Conservation (phyloP, 2,888 invertebrate genomes). For the Drosophila diplacantha region DNA sequence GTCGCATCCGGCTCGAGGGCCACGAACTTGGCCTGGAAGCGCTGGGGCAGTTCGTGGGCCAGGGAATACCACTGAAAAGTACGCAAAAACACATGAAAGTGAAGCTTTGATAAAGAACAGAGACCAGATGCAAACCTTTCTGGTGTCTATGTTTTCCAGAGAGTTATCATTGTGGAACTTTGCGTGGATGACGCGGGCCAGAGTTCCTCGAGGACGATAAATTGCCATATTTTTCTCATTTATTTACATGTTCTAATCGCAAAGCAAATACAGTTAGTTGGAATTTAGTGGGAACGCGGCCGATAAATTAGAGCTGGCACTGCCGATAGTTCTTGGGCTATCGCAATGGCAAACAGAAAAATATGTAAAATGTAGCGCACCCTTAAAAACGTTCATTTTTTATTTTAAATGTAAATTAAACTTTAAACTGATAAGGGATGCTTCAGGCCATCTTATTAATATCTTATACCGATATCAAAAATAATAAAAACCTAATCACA, state of each 20-base stretch:
- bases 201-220: slow-evolving; percentile 75
- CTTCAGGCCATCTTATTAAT: background rate
- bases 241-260: slow-evolving; percentile 27
- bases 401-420: background rate
- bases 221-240: slow-evolving; percentile 58
- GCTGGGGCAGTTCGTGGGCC: slow-evolving; percentile 66
- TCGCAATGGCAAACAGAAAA: background rate
- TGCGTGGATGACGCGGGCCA: slow-evolving; percentile 77
- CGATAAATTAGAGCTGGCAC: slow-evolving; percentile 1
- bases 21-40: slow-evolving; percentile 75
- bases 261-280: slow-evolving; percentile 10
- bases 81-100: slow-evolving; percentile 2
- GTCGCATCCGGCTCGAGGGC: slow-evolving; percentile 74
- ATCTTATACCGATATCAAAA: background rate
- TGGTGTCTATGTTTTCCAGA: slow-evolving; percentile 76
- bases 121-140: slow-evolving; percentile 58
- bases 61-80: slow-evolving; percentile 75
- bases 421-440: background rate
- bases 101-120: background rate
- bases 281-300: slow-evolving; percentile 7
- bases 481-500: background rate
- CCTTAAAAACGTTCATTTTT: background rate
- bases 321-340: background rate
- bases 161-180: slow-evolving; percentile 78
- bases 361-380: background rate